These are phyloP conservation scores for Spheniscus humboldti DNA, from an alignment of 2,797 vertebrate species.

Conservation along the genomic window DNA sequence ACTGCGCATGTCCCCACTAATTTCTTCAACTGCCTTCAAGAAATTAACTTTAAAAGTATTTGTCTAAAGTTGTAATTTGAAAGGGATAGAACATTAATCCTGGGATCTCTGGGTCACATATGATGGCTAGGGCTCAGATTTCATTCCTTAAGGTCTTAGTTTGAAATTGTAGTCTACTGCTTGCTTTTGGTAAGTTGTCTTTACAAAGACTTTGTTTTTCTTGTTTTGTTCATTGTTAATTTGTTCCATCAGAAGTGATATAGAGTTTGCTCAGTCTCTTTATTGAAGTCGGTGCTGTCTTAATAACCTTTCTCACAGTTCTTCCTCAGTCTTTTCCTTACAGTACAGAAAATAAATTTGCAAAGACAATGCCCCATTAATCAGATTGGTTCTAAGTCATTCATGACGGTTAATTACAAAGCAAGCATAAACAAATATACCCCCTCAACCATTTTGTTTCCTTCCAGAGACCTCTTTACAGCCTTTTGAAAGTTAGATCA, in stretches of 20 bases:
- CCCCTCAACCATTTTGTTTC: neutral
- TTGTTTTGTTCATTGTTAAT: neutral
- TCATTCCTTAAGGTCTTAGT: neutral
- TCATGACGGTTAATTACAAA: slow-evolving; percentile 61
- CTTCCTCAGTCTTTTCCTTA: neutral
- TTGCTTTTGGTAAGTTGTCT: neutral
- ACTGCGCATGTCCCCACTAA: neutral
- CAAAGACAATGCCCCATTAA: slow-evolving; percentile 50
- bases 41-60: neutral
- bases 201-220: neutral
- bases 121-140: neutral
- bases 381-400: slow-evolving; percentile 54
- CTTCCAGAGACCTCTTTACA: neutral
- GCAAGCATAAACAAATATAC: neutral
- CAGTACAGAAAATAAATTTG: slow-evolving; percentile 44
- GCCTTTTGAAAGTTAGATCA: neutral
- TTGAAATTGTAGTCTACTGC: neutral
- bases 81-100: neutral
- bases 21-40: neutral
- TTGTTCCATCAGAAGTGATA: neutral
- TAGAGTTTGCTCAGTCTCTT: neutral
- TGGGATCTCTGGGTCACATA: neutral
- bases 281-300: neutral
- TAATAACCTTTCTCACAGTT: slow-evolving; percentile 6
- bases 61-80: neutral